These are phyloP conservation scores for Spodoptera picta DNA, from an alignment of 2,888 invertebrate species.

Conservation along the genomic window DNA sequence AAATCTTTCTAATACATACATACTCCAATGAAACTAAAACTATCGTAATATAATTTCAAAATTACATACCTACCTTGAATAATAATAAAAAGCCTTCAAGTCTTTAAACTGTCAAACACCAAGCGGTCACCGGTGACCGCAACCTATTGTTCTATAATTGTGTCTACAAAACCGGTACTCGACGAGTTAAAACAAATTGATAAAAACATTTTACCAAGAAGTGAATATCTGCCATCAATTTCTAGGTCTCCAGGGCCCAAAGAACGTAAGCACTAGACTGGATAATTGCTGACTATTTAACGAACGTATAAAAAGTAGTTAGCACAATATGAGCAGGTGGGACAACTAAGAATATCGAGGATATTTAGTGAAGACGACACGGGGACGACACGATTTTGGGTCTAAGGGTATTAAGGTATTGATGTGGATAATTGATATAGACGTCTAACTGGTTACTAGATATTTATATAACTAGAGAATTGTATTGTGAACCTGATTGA, in stretches of 20 bases:
- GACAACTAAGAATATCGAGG: slow-evolving; percentile 21
- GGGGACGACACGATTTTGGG: slow-evolving; percentile 33
- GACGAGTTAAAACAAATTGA: slow-evolving; percentile 11
- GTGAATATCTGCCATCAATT: slow-evolving; percentile 17
- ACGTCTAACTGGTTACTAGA: too few species aligned
- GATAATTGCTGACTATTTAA: slow-evolving; percentile 52
- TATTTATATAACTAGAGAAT: too few species aligned
- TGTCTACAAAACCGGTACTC: too few species aligned
- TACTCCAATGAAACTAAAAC: too few species aligned
- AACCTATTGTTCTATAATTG: too few species aligned
- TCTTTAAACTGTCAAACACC: too few species aligned
- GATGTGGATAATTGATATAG: too few species aligned
- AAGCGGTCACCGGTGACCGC: too few species aligned
- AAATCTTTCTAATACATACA: too few species aligned
- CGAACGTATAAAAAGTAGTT: slow-evolving; percentile 45
- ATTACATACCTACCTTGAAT: background rate
- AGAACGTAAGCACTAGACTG: slow-evolving; percentile 30
- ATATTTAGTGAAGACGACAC: slow-evolving; percentile 31
- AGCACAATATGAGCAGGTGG: slow-evolving; percentile 54
- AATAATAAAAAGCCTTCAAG: background rate
- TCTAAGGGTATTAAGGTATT: too few species aligned
- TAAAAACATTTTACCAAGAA: slow-evolving; percentile 14
- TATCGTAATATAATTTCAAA: too few species aligned
- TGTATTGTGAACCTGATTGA: too few species aligned
- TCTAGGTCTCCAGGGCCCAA: slow-evolving; percentile 50